Base-by-base conservation (phyloP, 2,888 invertebrate species). In the Tholera decimalis region DNA sequence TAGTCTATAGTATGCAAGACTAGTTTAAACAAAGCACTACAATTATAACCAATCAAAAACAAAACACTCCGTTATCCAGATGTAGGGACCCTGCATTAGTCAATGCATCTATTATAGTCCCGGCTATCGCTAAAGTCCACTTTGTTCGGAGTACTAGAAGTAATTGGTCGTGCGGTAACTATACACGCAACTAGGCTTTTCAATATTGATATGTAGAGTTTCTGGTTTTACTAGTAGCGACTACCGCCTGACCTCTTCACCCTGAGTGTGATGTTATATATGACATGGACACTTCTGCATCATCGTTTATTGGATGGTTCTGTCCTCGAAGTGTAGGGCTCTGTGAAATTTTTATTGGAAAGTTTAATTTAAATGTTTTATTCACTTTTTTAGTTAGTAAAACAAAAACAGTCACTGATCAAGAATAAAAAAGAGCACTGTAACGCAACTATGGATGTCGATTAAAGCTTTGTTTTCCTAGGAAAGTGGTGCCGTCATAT, bases 191-290 rank as follows among this genome's bases (percentile, higher is more conserved):
- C 53, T 49, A 35, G 56, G 60, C 54, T 49, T 44, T 59, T 71
- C 46, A 51, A 63, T 60, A 60, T 57, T 71, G 71, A 71, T 55
- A 75, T 65, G 71, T 58, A 75, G 76, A 57, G 71, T 43, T 74
- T 71, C 76, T 74, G 60, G 73, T 76, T 71, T 71, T 65, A 60
- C 71, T 65, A 49, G 73, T 41, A 71, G 73, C 54, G 24, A 65
- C 59, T 65, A 64, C 66, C 54, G 54, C 15, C 46, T 74, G 76
- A 75, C 65, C 76, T 39, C 57, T 65, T 56, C 53, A 57, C 71
- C 66, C 44, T 44, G 57, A 67, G 69, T 57, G 76, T 60, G 71
- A 54, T 65, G 76, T 76, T 74, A 76, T 60, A 55, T 61, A 65
- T 55, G 56, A 49, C 41, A 24, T 51, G 55, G 51, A 57, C 37